A percentile compares a stretch with the other conserved stretches of the same genome.
Evolutionary conservation across 2,113 vertebrate genomes (phyloP).

Genomic region (Desmodus rotundus): DNA sequence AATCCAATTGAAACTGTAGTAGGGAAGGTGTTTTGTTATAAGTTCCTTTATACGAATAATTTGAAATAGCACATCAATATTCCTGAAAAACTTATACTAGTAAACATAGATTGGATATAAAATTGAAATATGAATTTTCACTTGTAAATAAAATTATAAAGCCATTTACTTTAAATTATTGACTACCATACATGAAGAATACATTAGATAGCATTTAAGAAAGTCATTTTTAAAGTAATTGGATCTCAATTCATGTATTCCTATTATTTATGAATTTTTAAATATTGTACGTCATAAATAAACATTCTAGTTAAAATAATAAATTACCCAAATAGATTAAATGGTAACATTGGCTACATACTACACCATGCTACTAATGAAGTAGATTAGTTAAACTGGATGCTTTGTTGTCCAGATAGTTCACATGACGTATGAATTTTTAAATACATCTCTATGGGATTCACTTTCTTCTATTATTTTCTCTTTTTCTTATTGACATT

Average conservation of each 20-base stretch:
- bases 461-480: background rate
- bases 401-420: conserved; percentile 14
- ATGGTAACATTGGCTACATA: conserved; percentile 69
- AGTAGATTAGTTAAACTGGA: conserved; percentile 58
- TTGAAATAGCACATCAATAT: background rate
- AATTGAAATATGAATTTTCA: conserved; percentile 57
- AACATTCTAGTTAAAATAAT: conserved; percentile 76
- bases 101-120: conserved; percentile 54
- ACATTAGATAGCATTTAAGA: conserved; percentile 62
- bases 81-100: conserved; percentile 48
- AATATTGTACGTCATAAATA: conserved; percentile 77
- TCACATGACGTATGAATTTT: background rate
- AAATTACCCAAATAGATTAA: conserved; percentile 78
- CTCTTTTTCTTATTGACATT: background rate
- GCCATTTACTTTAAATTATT: conserved; percentile 68
- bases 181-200: conserved; percentile 67
- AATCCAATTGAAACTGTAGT: conserved; percentile 25
- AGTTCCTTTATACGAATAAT: conserved; percentile 48
- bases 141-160: conserved; percentile 61
- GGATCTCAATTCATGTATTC: conserved; percentile 71
- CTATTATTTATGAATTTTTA: conserved; percentile 81
- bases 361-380: conserved; percentile 58
- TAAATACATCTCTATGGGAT: background rate
- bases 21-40: conserved; percentile 31
- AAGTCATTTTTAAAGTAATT: conserved; percentile 75